Conservation (phyloP, 2,113 vertebrate species). For the Scophthalmus maximus region DNA sequence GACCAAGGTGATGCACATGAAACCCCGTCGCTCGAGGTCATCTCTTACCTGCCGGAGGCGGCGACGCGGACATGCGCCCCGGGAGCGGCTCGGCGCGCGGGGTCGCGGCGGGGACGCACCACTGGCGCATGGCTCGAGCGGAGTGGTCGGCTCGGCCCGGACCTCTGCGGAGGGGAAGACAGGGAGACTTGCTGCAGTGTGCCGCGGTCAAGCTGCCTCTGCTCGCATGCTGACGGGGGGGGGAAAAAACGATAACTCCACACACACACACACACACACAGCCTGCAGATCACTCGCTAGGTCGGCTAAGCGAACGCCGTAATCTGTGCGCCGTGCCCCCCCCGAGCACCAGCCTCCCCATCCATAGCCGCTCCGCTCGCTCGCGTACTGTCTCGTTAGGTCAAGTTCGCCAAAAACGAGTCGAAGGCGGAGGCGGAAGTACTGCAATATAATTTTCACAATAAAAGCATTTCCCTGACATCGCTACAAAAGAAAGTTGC, state of each 20-base stretch:
- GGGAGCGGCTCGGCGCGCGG: conserved; percentile 82
- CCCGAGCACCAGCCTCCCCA: conserved; percentile 19
- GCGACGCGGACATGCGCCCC: conserved; percentile 79
- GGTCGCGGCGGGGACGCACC: conserved; percentile 84
- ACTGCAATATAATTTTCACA: background rate
- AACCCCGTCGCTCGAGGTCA: background rate
- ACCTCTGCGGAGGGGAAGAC: conserved; percentile 57
- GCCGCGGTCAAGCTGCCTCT: conserved; percentile 43
- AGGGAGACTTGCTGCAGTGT: conserved; percentile 57
- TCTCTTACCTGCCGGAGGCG: conserved; percentile 79
- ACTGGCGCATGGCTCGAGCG: conserved; percentile 84
- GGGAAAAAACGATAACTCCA: too few relatives aligned
- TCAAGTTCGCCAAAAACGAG: background rate
- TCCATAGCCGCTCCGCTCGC: conserved; percentile 26
- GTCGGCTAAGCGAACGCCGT: conserved; percentile 61
- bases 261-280: too few relatives aligned
- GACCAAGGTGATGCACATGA: too few relatives aligned
- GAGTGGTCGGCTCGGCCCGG: conserved; percentile 63
- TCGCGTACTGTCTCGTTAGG: background rate
- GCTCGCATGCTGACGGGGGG: conserved; percentile 62
- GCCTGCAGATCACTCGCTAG: conserved; percentile 34
- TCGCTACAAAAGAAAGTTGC: too few relatives aligned
- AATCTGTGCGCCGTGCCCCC: conserved; percentile 39
- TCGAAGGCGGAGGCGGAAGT: background rate
- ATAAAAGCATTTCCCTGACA: conserved; percentile 30